Evolutionary conservation across 2,797 vertebrate genomes (phyloP).

Genomic region (Myotis daubentonii): DNA sequence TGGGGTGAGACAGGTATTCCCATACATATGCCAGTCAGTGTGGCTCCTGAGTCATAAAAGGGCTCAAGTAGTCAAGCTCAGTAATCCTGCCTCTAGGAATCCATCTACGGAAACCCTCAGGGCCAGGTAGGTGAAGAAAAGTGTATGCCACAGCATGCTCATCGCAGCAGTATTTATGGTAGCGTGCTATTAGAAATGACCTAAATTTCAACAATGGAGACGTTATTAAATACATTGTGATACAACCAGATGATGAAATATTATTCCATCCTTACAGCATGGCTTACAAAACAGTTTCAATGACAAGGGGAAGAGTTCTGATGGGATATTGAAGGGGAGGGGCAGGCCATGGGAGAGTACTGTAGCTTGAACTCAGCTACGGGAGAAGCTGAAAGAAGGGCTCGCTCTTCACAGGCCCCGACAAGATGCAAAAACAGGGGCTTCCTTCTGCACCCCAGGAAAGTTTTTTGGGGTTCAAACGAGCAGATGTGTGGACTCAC

Average conservation of each 20-base stretch:
- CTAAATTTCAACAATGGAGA: conserved; percentile 39
- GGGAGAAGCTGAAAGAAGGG: not conserved
- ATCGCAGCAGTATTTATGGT: conserved; percentile 33
- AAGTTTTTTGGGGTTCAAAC: not conserved
- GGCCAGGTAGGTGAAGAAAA: conserved; percentile 1
- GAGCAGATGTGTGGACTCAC: not conserved
- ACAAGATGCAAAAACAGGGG: not conserved
- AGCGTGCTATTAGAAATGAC: conserved; percentile 32
- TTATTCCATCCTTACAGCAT: conserved; percentile 49
- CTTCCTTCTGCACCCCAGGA: not conserved
- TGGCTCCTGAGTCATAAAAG: not conserved
- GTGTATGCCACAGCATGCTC: conserved; percentile 13
- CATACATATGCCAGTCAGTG: not conserved
- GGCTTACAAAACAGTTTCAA: conserved; percentile 42
- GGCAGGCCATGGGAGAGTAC: not conserved
- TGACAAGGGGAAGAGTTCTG: conserved; percentile 50
- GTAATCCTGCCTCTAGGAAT: not conserved
- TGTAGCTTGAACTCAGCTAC: not conserved
- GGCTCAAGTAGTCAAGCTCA: not conserved
- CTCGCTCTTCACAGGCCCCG: not conserved
- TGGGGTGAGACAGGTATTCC: not conserved
- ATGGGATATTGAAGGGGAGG: not conserved
- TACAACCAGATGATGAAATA: conserved; percentile 46
- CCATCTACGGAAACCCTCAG: conserved; percentile 23
- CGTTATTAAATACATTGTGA: conserved; percentile 43